A percentile compares a stretch with the other conserved stretches of the same genome.
Evolutionary conservation across 1,140 invertebrate genomes (phyloP).

Genomic region (Drosophila ambigua): DNA sequence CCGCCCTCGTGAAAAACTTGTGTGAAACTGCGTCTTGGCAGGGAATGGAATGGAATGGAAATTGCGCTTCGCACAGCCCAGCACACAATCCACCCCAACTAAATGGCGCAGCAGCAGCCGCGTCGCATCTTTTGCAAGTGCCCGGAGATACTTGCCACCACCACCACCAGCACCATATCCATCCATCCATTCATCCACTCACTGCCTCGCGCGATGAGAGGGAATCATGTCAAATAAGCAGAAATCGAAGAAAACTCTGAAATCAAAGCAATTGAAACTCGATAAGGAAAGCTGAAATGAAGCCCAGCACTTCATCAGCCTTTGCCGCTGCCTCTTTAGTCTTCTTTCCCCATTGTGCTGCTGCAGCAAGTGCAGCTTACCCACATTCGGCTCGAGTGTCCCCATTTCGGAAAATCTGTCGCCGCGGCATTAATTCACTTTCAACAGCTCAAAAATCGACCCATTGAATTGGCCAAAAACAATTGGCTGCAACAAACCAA

Average conservation of each 20-base stretch:
- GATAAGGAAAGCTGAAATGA: conserved; percentile 12
- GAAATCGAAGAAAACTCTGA: conserved; percentile 16
- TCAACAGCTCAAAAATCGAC: conserved; percentile 20
- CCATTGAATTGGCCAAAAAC: not conserved
- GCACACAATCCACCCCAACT: conserved; percentile 38
- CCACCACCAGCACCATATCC: not conserved
- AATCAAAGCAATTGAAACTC: conserved; percentile 39
- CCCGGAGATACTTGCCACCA: not conserved
- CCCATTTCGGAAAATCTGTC: conserved; percentile 44
- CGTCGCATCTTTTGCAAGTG: conserved; percentile 1
- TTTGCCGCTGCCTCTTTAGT: too few species aligned
- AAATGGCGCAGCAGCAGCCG: conserved; percentile 36
- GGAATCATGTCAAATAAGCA: conserved; percentile 24
- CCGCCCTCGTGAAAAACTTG: too few species aligned
- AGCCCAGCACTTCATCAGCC: not conserved
- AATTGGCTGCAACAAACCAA: conserved; percentile 1
- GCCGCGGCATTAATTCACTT: conserved; percentile 43
- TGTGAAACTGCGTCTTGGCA: conserved; percentile 30
- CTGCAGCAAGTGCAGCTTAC: conserved; percentile 15
- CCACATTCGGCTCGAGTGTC: too few species aligned
- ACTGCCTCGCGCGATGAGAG: not conserved
- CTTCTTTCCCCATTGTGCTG: conserved; percentile 20
- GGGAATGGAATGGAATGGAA: conserved; percentile 5
- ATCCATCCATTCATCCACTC: not conserved
- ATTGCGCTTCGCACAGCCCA: conserved; percentile 25